Percentiles rank a stretch among this genome's conserved stretches.
These are phyloP conservation scores for Drosophila gaucha DNA, from an alignment of 2,888 invertebrate genomes.

Conservation along the genomic window DNA sequence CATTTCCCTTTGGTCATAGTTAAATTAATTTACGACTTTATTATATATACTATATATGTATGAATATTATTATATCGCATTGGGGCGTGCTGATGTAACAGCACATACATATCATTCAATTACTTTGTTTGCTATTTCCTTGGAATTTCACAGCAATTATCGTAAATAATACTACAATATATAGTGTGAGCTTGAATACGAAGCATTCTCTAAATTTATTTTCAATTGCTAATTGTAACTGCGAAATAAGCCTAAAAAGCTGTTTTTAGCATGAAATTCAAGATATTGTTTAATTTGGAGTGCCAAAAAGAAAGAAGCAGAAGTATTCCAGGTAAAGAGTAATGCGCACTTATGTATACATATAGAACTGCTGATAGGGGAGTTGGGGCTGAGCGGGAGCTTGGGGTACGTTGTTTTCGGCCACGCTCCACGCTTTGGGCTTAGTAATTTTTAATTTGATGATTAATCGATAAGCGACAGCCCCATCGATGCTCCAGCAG, in stretches of 20 bases:
- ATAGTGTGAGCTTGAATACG: slow-evolving; percentile 19
- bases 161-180: slow-evolving; percentile 47
- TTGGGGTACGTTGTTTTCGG: slow-evolving; percentile 52
- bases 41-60: slow-evolving; percentile 24
- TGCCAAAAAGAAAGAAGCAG: slow-evolving; percentile 45
- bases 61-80: slow-evolving; percentile 13
- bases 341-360: slow-evolving; percentile 27
- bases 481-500: slow-evolving; percentile 49
- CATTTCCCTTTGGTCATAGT: slow-evolving; percentile 35
- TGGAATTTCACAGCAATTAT: slow-evolving; percentile 46
- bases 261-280: slow-evolving; percentile 49
- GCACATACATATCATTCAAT: slow-evolving; percentile 49
- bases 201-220: slow-evolving; percentile 2
- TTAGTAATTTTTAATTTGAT: slow-evolving; percentile 77
- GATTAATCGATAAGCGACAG: slow-evolving; percentile 80
- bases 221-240: slow-evolving; percentile 44
- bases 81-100: slow-evolving; percentile 45
- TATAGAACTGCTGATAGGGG: background rate
- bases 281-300: slow-evolving; percentile 69
- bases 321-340: slow-evolving; percentile 11
- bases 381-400: background rate
- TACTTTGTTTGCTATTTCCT: slow-evolving; percentile 52
- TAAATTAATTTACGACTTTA: slow-evolving; percentile 69
- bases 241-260: slow-evolving; percentile 35
- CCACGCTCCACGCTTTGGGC: slow-evolving; percentile 73